phyloP scores from a whole-genome alignment of 2,797 vertebrate genomes.

The Acanthornis magna region DNA sequence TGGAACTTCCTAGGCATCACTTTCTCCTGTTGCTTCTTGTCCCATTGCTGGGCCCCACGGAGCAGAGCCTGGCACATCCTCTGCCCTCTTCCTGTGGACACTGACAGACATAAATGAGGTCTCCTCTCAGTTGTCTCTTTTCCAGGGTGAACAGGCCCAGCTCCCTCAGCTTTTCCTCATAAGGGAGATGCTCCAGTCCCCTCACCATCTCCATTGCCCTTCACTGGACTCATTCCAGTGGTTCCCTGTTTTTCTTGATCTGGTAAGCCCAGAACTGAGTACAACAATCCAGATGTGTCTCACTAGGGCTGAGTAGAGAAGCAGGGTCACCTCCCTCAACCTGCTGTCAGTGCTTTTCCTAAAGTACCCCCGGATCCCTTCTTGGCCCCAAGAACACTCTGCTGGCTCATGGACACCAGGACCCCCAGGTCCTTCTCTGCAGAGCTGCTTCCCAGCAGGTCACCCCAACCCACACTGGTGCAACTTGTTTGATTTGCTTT shows the following conservation, averaged over 20 bases:
- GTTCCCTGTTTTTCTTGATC: background rate
- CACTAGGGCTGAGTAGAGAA: background rate
- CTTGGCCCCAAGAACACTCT: background rate
- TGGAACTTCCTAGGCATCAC: background rate
- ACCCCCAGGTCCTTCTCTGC: background rate
- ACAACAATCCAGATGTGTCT: background rate
- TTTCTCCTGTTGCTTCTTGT: background rate
- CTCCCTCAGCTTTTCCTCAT: background rate
- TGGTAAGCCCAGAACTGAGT: background rate
- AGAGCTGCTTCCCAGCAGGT: background rate
- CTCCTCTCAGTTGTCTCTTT: background rate
- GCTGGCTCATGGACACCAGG: background rate
- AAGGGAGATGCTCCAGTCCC: background rate
- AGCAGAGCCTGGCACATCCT: background rate
- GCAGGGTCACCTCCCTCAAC: background rate
- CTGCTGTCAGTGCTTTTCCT: background rate
- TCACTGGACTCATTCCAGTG: background rate
- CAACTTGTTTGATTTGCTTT: background rate
- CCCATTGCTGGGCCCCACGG: accelerated
- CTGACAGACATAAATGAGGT: background rate
- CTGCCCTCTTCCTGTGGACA: background rate
- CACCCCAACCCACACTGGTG: background rate
- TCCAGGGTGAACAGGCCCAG: background rate
- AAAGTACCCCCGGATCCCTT: background rate
- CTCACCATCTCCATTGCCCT: background rate